Base-by-base conservation (phyloP, 37 sponge, comb jelly and placozoan genomes). In the Halisarca cf. caerulea region DNA sequence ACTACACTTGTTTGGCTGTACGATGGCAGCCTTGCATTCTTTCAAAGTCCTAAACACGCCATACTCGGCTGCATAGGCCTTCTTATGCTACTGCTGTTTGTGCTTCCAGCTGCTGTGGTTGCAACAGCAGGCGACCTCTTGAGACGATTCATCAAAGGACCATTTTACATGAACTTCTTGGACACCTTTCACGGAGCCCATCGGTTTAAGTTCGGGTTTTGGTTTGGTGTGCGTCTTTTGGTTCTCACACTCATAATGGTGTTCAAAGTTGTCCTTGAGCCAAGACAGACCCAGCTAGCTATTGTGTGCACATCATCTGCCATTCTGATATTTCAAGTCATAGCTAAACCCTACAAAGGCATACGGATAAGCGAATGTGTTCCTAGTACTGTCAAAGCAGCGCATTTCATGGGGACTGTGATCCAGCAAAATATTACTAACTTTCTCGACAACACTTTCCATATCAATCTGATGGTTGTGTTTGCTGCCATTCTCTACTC, bases 21-120 rank as follows among this genome's bases (percentile, higher is more conserved):
- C 20, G 84, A 88, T 78, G 69, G 79, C 0, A 83, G 53, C 37
- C 3, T 75, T 18, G 34, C 28, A 24, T 88, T 68, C 70, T 64
- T 83, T 0, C 9, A 40, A 3, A 24, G 72, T 33, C 17, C 20
- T 0, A 51, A 86, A 30, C 86, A 86, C 41, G 53, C 53, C 30
- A 24, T 59, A 9, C 81, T 86, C 37, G 58, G 40, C 7, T 3
- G 59, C 0, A 54, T 86, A 30, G 42, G 81, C 9, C 37, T 80
- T 2, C 2, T 45, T 2, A 40, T 66, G 0, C 20, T 80, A 17
- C 38, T 68, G 0, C 20, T 59, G 0, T 51, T 86, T 15, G 8
- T 86, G 11, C 33, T 86, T n/a, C 86, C 86, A 43, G 80, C 36
- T 42, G 61, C 58, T 21, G 6, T 69, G 33, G 32, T 69, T 32